Evolutionary conservation across 2,113 vertebrate genomes (phyloP).

Genomic region (Pandion haliaetus): DNA sequence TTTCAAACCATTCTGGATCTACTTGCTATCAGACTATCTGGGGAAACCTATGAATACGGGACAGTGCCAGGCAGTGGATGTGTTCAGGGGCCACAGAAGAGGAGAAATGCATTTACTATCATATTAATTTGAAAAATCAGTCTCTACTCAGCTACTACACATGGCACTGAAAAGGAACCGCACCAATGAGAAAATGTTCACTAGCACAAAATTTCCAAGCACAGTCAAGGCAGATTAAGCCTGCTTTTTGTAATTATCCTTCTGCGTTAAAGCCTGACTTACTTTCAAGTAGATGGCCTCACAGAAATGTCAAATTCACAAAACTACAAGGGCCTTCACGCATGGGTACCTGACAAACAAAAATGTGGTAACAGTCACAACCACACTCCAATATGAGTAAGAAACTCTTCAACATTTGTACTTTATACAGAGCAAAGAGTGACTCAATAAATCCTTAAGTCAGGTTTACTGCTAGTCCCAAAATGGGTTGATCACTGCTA

Average conservation of each 20-base stretch:
- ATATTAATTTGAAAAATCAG: not conserved
- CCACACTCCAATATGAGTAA: not conserved
- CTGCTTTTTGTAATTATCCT: not conserved
- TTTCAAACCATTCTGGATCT: not conserved
- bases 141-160: not conserved
- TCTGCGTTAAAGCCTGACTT: not conserved
- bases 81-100: not conserved
- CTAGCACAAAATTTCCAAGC: not conserved
- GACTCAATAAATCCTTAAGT: not conserved
- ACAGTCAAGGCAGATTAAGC: not conserved
- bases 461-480: not conserved
- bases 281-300: not conserved
- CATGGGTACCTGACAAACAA: not conserved
- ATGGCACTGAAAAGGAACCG: not conserved
- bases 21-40: not conserved
- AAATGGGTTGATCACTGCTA: not conserved
- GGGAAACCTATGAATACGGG: not conserved
- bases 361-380: not conserved
- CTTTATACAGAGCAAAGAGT: not conserved
- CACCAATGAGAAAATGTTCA: not conserved
- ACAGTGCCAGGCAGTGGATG: not conserved
- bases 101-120: not conserved
- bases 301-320: not conserved
- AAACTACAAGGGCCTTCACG: not conserved
- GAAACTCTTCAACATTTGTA: conserved; percentile 1